Percentiles rank a stretch among this genome's conserved stretches.
These are phyloP conservation scores for Drosophila lini DNA, from an alignment of 1,140 invertebrate species.

Conservation along the genomic window DNA sequence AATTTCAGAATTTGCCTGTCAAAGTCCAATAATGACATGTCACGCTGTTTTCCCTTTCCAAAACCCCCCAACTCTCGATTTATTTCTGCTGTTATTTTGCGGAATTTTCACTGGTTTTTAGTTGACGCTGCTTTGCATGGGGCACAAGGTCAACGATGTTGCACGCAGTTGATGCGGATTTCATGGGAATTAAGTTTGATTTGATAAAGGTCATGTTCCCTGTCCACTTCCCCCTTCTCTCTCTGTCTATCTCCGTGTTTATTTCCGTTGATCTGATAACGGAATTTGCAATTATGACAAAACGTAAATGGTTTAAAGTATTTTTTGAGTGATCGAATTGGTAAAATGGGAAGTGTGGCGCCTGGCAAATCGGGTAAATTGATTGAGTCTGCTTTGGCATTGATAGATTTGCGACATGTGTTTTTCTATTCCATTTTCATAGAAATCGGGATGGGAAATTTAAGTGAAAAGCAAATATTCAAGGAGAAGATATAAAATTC, in stretches of 20 bases:
- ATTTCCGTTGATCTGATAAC: slow-evolving; percentile 50
- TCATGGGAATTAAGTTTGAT: slow-evolving; percentile 62
- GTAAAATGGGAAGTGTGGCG: slow-evolving; percentile 23
- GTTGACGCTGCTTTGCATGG: slow-evolving; percentile 13
- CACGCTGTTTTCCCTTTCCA: slow-evolving; percentile 37
- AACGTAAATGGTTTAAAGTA: slow-evolving; percentile 50
- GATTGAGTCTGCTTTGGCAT: slow-evolving; percentile 26
- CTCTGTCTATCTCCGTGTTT: slow-evolving; percentile 8
- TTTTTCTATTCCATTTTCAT: slow-evolving; percentile 4
- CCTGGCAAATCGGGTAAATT: slow-evolving; percentile 24
- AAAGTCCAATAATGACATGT: slow-evolving; percentile 79
- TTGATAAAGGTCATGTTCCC: slow-evolving; percentile 58
- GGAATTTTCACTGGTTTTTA: slow-evolving; percentile 39
- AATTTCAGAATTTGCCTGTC: slow-evolving; percentile 69
- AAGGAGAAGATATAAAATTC: not conserved
- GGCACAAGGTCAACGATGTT: slow-evolving; percentile 62
- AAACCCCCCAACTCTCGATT: slow-evolving; percentile 1
- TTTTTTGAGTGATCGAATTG: slow-evolving; percentile 26
- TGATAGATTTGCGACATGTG: slow-evolving; percentile 23
- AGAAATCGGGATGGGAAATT: not conserved
- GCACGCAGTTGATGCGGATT: slow-evolving; percentile 51
- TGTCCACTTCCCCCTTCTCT: not conserved
- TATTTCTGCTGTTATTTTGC: slow-evolving; percentile 30
- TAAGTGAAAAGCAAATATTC: slow-evolving; percentile 12
- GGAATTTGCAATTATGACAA: slow-evolving; percentile 52